Evolutionary conservation across 2,888 invertebrate species (phyloP).

Genomic region (Phalera bucephala): DNA sequence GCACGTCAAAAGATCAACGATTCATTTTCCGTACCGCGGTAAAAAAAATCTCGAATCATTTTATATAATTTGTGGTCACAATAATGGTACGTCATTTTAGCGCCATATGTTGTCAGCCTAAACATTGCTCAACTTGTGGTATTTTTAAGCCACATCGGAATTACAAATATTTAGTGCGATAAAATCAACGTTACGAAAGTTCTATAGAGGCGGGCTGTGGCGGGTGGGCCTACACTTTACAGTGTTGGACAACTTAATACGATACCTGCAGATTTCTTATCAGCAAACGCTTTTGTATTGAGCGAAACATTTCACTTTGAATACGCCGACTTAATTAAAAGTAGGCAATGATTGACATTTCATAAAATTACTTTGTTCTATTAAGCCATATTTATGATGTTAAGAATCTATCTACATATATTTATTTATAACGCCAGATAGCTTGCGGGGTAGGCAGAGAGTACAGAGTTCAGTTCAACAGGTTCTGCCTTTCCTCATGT

Average conservation of each 20-base stretch:
- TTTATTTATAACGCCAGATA: no score
- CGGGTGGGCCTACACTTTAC: background rate
- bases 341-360: background rate
- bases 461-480: no score
- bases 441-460: no score
- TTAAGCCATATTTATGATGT: no score
- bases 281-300: background rate
- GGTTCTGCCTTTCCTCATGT: no score
- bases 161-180: conserved; percentile 13
- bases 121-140: conserved; percentile 9
- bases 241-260: conserved; percentile 8
- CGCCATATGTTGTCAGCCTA: background rate
- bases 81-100: no score
- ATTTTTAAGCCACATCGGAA: conserved; percentile 14
- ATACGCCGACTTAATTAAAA: background rate
- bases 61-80: no score
- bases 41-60: no score
- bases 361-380: no score
- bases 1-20: no score
- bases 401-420: no score
- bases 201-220: background rate
- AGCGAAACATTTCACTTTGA: background rate
- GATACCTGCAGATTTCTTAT: background rate
- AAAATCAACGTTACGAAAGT: conserved; percentile 13
- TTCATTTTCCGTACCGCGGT: no score